phyloP scores from a whole-genome alignment of 2,113 vertebrate species.

The Excalfactoria chinensis region DNA sequence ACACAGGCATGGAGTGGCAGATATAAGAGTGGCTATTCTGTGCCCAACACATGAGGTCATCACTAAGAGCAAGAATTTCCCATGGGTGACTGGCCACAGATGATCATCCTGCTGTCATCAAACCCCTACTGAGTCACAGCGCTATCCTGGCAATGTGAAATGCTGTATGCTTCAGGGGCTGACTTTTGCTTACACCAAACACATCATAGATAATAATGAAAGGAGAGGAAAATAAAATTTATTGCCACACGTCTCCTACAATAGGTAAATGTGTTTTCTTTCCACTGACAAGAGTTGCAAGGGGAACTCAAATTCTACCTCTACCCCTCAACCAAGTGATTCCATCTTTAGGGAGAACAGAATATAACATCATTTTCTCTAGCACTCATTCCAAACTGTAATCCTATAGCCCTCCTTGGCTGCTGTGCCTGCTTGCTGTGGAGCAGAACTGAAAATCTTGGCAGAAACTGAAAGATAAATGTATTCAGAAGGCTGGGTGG shows the following conservation, averaged over 20 bases:
- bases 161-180: not conserved
- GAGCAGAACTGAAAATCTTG: not conserved
- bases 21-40: not conserved
- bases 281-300: not conserved
- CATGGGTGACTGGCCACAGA: fast-evolving
- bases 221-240: conserved; percentile 27
- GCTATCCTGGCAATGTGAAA: fast-evolving
- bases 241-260: not conserved
- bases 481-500: not conserved
- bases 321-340: not conserved
- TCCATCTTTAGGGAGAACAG: not conserved
- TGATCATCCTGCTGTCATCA: not conserved
- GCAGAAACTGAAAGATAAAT: not conserved
- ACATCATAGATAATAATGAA: not conserved
- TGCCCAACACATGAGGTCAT: not conserved
- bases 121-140: fast-evolving
- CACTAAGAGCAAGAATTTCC: not conserved
- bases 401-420: not conserved
- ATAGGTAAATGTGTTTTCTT: conserved; percentile 1
- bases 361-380: conserved; percentile 30
- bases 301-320: conserved; percentile 8
- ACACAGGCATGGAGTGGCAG: not conserved
- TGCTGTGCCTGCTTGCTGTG: not conserved
- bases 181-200: not conserved
- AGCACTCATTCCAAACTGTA: not conserved